Base-by-base conservation (phyloP, 35 echinoderm and acorn worm genomes). In the Diadema setosum region DNA sequence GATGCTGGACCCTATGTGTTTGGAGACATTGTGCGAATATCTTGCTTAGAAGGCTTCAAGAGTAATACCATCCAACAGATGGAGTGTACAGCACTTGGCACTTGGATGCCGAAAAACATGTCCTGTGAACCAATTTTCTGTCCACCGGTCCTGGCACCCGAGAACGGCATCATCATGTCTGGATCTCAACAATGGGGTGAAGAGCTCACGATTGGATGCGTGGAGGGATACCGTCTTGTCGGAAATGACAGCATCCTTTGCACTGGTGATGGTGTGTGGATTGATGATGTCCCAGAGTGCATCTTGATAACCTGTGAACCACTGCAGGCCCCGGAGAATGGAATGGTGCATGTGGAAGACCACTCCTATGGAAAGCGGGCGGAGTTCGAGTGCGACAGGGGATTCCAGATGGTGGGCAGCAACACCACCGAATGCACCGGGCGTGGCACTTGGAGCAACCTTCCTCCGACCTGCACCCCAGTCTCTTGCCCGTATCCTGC, bases 241-340 rank as follows among this genome's bases (percentile, higher is more conserved):
- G 91, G 91, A 5, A 52, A 36, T 0, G 37, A 87, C 29, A 37
- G 8, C 4, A 37, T 73, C 17, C 36, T 29, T 1, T 93, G 91
- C 58, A 41, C 58, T 9, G 85, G 36, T 32, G 65, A 88, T 89
- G 91, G 75, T 18, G 39, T 43, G 16, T 93, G 91, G 91, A 84
- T 45, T 34, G 76, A 26, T 9, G 48, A 70, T 4, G 30, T 59
- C 14, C 85, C 91, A 27, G 11, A 43, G 8, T 93, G 91, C 60
- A 18, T 69, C 31, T 65, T 56, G 1, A 21, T 83, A 20, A 58
- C 86, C 37, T 88, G 85, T 45, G 33, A 45, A 18, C 25, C 56
- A 15, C 56, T 81, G 16, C 25, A 43, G 30, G 5, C 20, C 5
- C 43, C 40, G 27, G 4, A 55, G 20, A 31, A 83, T 58, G 61